phyloP scores from a whole-genome alignment of 2,113 vertebrate genomes.

The Clupea harengus region DNA sequence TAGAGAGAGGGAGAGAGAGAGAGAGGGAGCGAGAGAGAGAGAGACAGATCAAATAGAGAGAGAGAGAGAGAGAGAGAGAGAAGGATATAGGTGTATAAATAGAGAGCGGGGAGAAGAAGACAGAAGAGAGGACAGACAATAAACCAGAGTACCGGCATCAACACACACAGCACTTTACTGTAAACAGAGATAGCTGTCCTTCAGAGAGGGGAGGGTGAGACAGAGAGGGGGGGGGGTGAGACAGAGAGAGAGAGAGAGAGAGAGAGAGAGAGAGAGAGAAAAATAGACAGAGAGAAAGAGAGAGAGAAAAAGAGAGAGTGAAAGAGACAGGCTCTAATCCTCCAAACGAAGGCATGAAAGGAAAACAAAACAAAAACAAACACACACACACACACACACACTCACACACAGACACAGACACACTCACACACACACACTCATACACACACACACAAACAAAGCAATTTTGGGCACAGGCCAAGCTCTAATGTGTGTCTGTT shows the following conservation, averaged over 20 bases:
- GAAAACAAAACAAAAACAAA: constrained; percentile 10
- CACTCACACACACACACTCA: constrained; percentile 10
- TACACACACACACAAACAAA: constrained; percentile 6
- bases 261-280: background rate
- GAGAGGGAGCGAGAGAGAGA: background rate
- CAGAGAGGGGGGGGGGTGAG: constrained; percentile 10
- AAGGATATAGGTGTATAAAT: background rate
- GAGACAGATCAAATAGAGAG: background rate
- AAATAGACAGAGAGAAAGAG: background rate
- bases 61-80: background rate
- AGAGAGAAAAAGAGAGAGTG: background rate
- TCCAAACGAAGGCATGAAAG: constrained; percentile 14
- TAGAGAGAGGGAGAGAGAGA: background rate
- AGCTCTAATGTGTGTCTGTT: constrained; percentile 4
- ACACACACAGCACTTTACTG: constrained; percentile 4
- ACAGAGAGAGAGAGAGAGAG: constrained; percentile 18
- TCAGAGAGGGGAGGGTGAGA: background rate
- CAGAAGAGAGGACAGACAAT: background rate
- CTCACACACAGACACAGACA: constrained; percentile 28
- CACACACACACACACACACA: constrained; percentile 4
- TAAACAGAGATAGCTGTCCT: constrained; percentile 12
- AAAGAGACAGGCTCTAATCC: constrained; percentile 11
- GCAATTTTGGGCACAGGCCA: background rate
- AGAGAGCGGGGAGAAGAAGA: background rate
- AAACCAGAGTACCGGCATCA: background rate